phyloP scores from a whole-genome alignment of 2,888 invertebrate species.

The Hecatera dysodea region DNA sequence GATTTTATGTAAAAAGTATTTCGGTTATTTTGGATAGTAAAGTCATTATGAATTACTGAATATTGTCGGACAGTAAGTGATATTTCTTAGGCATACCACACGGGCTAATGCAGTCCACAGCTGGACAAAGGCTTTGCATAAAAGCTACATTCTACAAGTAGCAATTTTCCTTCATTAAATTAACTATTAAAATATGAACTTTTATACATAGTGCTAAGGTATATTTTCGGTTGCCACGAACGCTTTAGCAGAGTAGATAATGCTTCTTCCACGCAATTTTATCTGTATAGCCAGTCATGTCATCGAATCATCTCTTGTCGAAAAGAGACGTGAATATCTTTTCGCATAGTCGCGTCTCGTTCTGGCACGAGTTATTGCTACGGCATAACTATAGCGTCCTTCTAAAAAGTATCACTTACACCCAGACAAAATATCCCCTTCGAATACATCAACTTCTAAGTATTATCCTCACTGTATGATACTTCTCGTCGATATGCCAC shows the following conservation, averaged over 20 bases:
- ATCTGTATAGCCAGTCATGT: neutral
- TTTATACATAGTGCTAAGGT: neutral
- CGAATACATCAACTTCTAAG: neutral
- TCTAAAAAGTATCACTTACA: neutral
- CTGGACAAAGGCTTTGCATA: neutral
- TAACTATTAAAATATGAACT: neutral
- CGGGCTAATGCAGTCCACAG: neutral
- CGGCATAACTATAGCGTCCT: neutral
- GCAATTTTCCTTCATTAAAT: neutral
- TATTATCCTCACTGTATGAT: conserved; percentile 26
- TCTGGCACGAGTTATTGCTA: neutral
- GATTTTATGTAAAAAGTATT: conserved; percentile 10
- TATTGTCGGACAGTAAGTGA: neutral
- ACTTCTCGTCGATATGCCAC: conserved; percentile 34
- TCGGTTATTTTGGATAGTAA: neutral
- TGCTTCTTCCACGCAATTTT: conserved; percentile 2
- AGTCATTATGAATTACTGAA: neutral
- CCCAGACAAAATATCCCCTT: neutral
- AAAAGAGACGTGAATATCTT: neutral
- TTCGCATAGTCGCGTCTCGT: neutral
- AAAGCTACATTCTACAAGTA: neutral
- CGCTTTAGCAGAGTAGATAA: neutral
- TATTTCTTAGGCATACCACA: neutral
- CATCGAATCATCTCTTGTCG: neutral
- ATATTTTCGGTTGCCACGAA: neutral